Evolutionary conservation across 2,797 vertebrate genomes (phyloP), one percentile per base, ranked within the genome.

Genomic region (Lophius americanus): DNA sequence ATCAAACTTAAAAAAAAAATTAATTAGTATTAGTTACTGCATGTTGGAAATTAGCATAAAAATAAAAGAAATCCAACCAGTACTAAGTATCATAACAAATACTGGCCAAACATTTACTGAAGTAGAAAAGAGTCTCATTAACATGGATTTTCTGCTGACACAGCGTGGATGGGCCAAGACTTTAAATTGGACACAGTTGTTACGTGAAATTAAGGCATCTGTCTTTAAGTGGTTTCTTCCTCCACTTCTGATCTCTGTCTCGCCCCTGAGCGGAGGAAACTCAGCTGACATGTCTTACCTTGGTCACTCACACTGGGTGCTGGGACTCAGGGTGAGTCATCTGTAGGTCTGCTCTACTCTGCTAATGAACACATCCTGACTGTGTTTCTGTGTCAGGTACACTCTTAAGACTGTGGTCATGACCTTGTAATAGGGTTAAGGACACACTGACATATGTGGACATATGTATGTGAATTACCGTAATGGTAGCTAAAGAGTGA

Each of bases 401-500:
- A 91, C 91, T 86, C 63, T 92, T 70, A 23, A 87, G 73, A 65
- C 62, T 41, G 70, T 38, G 89, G 91, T 89, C 87, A 69, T 68
- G 92, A 93, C 92, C 94, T 87, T 58, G 50, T 91, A 93, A 88
- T 82, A 79, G 85, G 85, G 79, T 87, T 69, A 79, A 82, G 63
- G 82, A 73, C 76, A 82, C 13, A 49, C 84, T 81, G 83, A 83
- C 81, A 84, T 85, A 68, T 84, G 76, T 7, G 4, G 6, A 9
- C 8, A 6, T 84, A 78, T 66, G 49, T 41, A 23, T 36, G 47
- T 3, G 46, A 38, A n/a, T 60, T 41, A 76, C 46, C 46, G 61
- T 23, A 23, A 23, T 23, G 23, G 23, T 23, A 23, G 63, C 64
- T 86, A 85, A 88, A 84, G 84, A 12, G 73, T 59, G 68, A 70